Base-by-base conservation (phyloP, 2,113 vertebrate species). In the Azemiops feae region DNA sequence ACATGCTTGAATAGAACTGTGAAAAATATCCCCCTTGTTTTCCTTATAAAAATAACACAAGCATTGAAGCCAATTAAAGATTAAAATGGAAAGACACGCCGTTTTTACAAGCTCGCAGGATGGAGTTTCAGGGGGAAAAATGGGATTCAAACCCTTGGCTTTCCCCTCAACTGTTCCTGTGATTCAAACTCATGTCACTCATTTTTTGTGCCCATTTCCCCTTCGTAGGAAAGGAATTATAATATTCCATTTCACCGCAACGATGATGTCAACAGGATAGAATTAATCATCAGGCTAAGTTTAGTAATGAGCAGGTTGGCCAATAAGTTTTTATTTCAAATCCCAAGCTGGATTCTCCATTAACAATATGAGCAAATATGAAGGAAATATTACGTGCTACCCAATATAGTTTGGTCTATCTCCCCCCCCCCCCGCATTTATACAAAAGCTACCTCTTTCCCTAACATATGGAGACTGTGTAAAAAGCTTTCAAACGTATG, bases 11-110 rank as follows among this genome's bases (percentile, higher is more conserved):
- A 94, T 81, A 95, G 30, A 89, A 91, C 91, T 91, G 4, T 27
- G 85, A 94, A 50, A 94, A 69, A 34, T 89, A n/a, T 91, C 20
- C 54, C 90, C 0, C 54, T 93, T 92, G 4, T 47, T 95, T 93
- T 69, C 94, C 7, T 92, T 89, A 92, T 92, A 91, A 22, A 23
- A 91, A 39, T 81, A 88, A 47, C 87, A 89, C 53, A 81, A 58
- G 1, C 6, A 23, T 4, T 30, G 87, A 95, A 93, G 94, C n/a
- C 30, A 94, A 58, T 43, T 90, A 91, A 90, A n/a, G 30, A 91
- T 88, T 89, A 90, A 95, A 88, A 18, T 55, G 55, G 92, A 95
- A 92, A 39, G 0, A 25, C 4, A 87, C 1, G 91, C 90, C 81
- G 91, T 87, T 34, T 12, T 54, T 1, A 91, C 20, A 81, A 93